Conservation (phyloP, 1,140 invertebrate species). For the Neuroterus valhalla region DNA sequence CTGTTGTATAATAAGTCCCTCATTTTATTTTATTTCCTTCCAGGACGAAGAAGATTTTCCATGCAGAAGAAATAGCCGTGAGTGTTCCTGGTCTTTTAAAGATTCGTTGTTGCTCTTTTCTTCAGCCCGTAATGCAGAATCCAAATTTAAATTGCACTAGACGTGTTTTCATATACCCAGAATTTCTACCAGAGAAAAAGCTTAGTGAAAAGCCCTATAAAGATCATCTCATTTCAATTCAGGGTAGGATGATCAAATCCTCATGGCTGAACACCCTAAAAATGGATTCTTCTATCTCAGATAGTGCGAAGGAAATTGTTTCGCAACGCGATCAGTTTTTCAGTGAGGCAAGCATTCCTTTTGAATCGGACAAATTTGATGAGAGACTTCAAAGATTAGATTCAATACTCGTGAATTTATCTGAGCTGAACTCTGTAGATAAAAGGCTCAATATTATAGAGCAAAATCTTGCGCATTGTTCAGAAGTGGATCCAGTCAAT, state of each 20-base stretch:
- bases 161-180: conserved; percentile 79
- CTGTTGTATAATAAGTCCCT: background rate
- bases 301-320: conserved; percentile 54
- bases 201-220: conserved; percentile 80
- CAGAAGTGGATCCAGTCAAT: too few relatives aligned
- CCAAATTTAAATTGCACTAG: conserved; percentile 73
- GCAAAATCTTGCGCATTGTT: too few relatives aligned
- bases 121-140: conserved; percentile 67
- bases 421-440: background rate
- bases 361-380: background rate
- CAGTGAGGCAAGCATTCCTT: conserved; percentile 10
- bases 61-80: conserved; percentile 83
- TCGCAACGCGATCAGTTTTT: conserved; percentile 16
- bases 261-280: conserved; percentile 33
- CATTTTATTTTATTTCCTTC: background rate
- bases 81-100: conserved; percentile 68
- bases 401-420: background rate
- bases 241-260: background rate
- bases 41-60: conserved; percentile 60
- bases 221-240: conserved; percentile 59
- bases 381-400: conserved; percentile 17
- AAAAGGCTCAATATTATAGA: too few relatives aligned
- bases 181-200: conserved; percentile 77
- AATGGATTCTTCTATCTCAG: conserved; percentile 57
- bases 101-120: conserved; percentile 54